phyloP scores from a whole-genome alignment of 2,113 vertebrate genomes.

The Oryzias celebensis region DNA sequence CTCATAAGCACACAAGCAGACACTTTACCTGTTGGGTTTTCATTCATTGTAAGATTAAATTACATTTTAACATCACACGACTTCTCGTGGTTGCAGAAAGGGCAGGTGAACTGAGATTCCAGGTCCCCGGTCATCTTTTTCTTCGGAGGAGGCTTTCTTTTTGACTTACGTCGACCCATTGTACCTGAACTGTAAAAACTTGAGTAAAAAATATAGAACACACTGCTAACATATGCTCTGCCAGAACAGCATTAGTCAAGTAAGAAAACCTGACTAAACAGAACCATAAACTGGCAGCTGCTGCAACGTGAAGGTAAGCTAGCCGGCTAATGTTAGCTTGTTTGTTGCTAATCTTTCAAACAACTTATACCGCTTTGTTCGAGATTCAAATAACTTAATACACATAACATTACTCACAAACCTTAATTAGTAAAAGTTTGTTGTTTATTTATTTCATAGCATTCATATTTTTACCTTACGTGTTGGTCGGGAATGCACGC shows the following conservation, averaged over 20 bases:
- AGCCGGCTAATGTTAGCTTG: constrained; percentile 59
- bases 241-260: not conserved
- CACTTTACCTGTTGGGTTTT: no score
- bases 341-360: constrained; percentile 34
- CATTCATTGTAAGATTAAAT: rapidly evolving
- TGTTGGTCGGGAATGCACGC: constrained; percentile 40
- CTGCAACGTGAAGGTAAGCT: constrained; percentile 1
- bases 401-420: not conserved
- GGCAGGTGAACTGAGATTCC: constrained; percentile 91
- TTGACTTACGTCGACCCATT: constrained; percentile 92
- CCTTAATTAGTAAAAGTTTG: not conserved
- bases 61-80: constrained; percentile 95
- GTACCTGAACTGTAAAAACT: not conserved
- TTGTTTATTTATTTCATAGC: no score
- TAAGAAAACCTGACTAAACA: not conserved
- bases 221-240: no score
- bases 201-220: not conserved
- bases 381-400: not conserved
- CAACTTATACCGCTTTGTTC: not conserved
- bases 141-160: constrained; percentile 90
- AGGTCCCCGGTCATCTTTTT: constrained; percentile 93
- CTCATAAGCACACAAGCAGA: no score
- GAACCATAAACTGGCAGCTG: not conserved
- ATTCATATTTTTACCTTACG: constrained; percentile 51
- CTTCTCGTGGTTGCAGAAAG: constrained; percentile 94